A percentile compares a stretch with the other conserved stretches of the same genome.
phyloP scores from a whole-genome alignment of 1,140 invertebrate genomes.

The Nomia melanderi region DNA sequence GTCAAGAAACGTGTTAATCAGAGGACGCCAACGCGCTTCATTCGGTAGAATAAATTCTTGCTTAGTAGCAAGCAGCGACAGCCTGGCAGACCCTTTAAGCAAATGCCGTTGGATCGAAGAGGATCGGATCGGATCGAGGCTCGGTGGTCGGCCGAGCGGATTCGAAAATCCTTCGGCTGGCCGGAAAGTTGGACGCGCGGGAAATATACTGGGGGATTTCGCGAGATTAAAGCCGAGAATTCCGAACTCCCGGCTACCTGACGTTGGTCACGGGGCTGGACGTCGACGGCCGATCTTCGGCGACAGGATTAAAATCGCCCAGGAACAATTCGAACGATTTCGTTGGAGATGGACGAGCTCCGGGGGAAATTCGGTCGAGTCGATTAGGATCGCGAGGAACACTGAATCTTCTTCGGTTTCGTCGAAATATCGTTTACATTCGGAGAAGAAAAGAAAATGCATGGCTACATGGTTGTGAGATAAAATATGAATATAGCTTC shows the following conservation, averaged over 20 bases:
- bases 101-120: neutral
- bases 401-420: too few species aligned
- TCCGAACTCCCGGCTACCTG: neutral
- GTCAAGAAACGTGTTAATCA: neutral
- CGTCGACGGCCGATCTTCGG: neutral
- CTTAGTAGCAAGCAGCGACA: neutral
- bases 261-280: neutral
- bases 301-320: neutral
- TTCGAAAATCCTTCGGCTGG: neutral
- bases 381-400: neutral
- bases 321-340: neutral
- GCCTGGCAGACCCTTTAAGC: neutral
- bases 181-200: neutral
- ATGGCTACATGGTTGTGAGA: too few species aligned
- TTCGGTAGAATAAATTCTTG: neutral
- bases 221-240: constrained; percentile 6
- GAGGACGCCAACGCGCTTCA: neutral
- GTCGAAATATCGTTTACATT: too few species aligned
- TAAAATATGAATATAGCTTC: too few species aligned
- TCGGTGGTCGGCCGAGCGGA: neutral
- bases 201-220: neutral
- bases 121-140: neutral
- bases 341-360: neutral
- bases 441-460: too few species aligned
- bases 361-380: neutral